Evolutionary conservation across 1,140 invertebrate species (phyloP), one percentile per base, ranked within the genome.

Genomic region (Penaeus chinensis): DNA sequence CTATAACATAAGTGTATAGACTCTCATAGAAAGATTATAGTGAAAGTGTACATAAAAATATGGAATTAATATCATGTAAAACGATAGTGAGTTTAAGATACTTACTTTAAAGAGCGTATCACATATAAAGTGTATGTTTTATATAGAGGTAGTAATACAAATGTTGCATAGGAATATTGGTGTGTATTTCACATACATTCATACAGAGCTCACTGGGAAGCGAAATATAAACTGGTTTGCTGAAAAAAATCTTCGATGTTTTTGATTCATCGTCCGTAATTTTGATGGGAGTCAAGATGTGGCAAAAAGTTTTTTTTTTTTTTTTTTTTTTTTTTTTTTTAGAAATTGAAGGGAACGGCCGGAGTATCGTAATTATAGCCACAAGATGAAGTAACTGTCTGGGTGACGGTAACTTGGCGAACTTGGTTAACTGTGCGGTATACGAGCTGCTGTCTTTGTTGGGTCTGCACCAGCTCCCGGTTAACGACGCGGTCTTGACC

Each of bases 301-400:
- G 18, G 10, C 37, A 42, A 0, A 3, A n/a, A 32, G 32, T 11
- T 1, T 11, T 13, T n/a, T 19, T 3, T 65, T 60, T 63, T 2
- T 80, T 66, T 65, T 60, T 63, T 2, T 80, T 11, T 1, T 11
- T 13, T n/a, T 19, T 3, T 65, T 60, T 63, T 2, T 80, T 66
- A 24, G 69, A 37, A 69, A 18, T 74, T 32, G 76, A 79, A 88
- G n/a, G 63, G 77, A 82, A 76, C 27, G 63, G 80, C 47, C 27
- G 88, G 89, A 18, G n/a, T 60, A 20, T 83, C 65, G 60, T 89
- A 89, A 74, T 89, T 89, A 81, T 89, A 89, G 3, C 89, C 88
- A 65, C 89, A 89, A 32, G 88, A 66, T 2, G 37, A 77, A n/a
- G 88, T 89, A 66, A 86, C 74, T 61, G 89, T 89, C 54, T 61